phyloP scores from a whole-genome alignment of 2,888 invertebrate species.

The Pseudeuparius sepicola region DNA sequence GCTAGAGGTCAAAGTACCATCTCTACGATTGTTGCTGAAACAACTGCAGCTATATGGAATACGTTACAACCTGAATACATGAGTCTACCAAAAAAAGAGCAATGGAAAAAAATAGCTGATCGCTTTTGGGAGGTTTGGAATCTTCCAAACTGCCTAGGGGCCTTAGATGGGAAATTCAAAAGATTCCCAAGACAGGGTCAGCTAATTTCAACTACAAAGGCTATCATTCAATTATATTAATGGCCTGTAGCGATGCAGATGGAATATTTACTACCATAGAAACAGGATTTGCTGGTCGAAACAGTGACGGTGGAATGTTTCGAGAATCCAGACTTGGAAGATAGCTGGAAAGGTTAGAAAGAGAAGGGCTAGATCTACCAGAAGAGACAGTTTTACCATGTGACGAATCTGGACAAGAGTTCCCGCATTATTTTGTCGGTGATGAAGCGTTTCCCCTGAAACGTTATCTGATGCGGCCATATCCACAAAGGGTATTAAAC shows the following conservation, averaged over 20 bases:
- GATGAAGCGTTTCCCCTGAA: constrained; percentile 1
- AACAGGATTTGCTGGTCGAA: constrained; percentile 27
- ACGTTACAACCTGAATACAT: too few relatives aligned
- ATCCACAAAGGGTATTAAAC: background rate
- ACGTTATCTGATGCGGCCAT: constrained; percentile 1
- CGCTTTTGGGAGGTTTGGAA: constrained; percentile 27
- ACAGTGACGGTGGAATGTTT: constrained; percentile 28
- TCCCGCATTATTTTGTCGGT: constrained; percentile 1
- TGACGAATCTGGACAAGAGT: background rate
- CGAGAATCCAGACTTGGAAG: background rate
- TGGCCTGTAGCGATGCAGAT: constrained; percentile 29
- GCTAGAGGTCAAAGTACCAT: too few relatives aligned
- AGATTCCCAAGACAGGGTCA: constrained; percentile 17
- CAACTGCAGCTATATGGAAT: too few relatives aligned
- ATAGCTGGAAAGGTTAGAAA: background rate
- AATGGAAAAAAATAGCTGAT: constrained; percentile 17
- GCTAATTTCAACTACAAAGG: constrained; percentile 29
- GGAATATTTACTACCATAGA: constrained; percentile 28
- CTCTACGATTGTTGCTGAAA: too few relatives aligned
- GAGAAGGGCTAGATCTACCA: background rate
- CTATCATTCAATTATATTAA: constrained; percentile 28
- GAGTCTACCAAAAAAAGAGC: constrained; percentile 13
- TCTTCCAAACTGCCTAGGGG: constrained; percentile 9
- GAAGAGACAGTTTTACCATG: background rate
- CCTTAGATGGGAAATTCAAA: constrained; percentile 28